Evolutionary conservation across 2,888 invertebrate species (phyloP).

Genomic region (Resseliella maxima): DNA sequence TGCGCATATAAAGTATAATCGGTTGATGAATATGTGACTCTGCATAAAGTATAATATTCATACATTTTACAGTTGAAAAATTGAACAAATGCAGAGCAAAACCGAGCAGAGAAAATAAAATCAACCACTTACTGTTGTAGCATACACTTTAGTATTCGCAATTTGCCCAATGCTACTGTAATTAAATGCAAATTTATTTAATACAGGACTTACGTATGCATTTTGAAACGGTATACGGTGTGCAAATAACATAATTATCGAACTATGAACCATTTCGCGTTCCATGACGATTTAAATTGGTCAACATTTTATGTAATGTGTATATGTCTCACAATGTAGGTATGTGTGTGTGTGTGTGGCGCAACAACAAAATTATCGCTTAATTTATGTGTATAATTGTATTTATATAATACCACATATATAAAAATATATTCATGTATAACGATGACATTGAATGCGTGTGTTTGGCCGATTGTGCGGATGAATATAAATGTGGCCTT

Average conservation of each 20-base stretch:
- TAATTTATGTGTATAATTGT: too few species aligned
- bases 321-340: not conserved
- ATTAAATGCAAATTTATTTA: slow-evolving; percentile 34
- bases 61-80: too few species aligned
- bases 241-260: not conserved
- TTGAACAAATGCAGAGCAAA: not conserved
- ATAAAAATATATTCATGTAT: not conserved
- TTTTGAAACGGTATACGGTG: not conserved
- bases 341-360: not conserved
- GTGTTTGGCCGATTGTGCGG: not conserved
- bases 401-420: too few species aligned
- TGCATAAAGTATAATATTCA: not conserved
- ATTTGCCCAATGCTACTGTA: not conserved
- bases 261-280: not conserved
- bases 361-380: too few species aligned
- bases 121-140: not conserved
- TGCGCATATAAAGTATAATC: not conserved
- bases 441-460: not conserved
- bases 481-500: slow-evolving; percentile 1
- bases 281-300: not conserved
- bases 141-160: not conserved
- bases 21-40: not conserved
- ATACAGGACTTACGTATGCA: not conserved
- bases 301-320: not conserved
- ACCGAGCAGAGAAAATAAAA: not conserved